These are phyloP conservation scores for Perca schrenkii DNA, from an alignment of 2,113 vertebrate species.

Conservation along the genomic window DNA sequence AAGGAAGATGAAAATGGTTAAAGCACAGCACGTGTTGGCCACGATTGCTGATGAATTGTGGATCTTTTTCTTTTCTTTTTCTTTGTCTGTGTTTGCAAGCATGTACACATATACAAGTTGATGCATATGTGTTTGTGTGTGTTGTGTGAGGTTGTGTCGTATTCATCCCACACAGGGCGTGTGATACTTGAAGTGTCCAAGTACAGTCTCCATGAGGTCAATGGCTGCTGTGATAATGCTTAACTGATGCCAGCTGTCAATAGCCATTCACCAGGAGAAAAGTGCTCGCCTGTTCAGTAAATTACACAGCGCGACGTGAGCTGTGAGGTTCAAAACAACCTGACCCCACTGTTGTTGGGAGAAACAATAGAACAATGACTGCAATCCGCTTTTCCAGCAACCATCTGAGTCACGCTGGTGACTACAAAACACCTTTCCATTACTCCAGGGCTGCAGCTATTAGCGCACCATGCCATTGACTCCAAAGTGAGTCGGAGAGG, in stretches of 20 bases:
- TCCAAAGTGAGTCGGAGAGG: slow-evolving; percentile 73
- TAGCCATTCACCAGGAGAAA: slow-evolving; percentile 79
- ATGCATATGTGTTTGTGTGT: not conserved
- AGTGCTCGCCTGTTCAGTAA: slow-evolving; percentile 82
- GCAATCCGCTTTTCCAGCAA: slow-evolving; percentile 79
- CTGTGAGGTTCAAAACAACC: slow-evolving; percentile 75
- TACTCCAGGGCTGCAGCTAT: slow-evolving; percentile 71
- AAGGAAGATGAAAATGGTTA: slow-evolving; percentile 16
- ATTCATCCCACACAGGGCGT: slow-evolving; percentile 16
- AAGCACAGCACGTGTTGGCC: slow-evolving; percentile 1
- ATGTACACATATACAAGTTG: not conserved
- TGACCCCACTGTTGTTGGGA: slow-evolving; percentile 78
- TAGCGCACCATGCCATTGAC: slow-evolving; percentile 76
- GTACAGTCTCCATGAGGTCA: slow-evolving; percentile 66
- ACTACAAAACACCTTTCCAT: slow-evolving; percentile 78
- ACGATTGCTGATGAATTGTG: not conserved
- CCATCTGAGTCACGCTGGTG: slow-evolving; percentile 74
- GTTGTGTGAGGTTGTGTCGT: not conserved
- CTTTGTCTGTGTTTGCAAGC: not conserved
- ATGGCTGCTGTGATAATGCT: slow-evolving; percentile 76
- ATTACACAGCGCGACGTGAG: slow-evolving; percentile 78
- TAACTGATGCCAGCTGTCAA: slow-evolving; percentile 80
- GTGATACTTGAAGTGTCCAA: slow-evolving; percentile 51
- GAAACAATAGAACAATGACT: slow-evolving; percentile 83
- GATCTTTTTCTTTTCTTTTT: not conserved